phyloP scores from a whole-genome alignment of 2,113 vertebrate species.

The Lophochroa leadbeateri region DNA sequence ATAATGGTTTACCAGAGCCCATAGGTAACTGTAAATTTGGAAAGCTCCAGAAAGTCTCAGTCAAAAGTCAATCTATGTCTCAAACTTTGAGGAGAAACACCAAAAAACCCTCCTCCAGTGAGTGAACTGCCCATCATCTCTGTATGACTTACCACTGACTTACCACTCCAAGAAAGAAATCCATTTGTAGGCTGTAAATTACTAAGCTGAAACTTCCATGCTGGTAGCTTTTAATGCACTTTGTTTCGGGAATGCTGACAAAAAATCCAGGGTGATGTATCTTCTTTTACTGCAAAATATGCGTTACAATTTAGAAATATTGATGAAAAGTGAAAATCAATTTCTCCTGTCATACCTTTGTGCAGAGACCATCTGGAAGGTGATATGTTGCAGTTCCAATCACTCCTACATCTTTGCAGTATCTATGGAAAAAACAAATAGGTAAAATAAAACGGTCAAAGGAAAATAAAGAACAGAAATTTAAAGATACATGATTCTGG shows the following conservation, averaged over 20 bases:
- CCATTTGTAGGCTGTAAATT: conserved; percentile 26
- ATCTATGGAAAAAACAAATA: neutral
- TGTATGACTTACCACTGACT: neutral
- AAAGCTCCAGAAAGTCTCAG: neutral
- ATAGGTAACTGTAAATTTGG: neutral
- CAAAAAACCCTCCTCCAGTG: neutral
- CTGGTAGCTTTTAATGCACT: neutral
- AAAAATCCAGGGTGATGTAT: neutral
- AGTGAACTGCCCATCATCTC: neutral
- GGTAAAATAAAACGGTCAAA: neutral
- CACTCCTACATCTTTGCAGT: neutral
- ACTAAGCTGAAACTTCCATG: neutral
- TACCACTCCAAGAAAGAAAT: conserved; percentile 1
- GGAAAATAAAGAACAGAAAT: neutral
- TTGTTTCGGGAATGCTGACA: conserved; percentile 12
- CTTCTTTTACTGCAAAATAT: conserved; percentile 37
- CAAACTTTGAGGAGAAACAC: neutral
- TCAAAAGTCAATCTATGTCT: neutral
- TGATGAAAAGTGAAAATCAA: conserved; percentile 66
- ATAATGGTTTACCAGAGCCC: neutral
- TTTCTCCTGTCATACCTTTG: conserved; percentile 45
- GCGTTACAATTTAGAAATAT: conserved; percentile 39
- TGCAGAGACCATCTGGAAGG: conserved; percentile 34
- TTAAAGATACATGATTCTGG: neutral
- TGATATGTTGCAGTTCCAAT: neutral